Evolutionary conservation across 2,888 invertebrate genomes (phyloP).

Genomic region (Graphium colonna): DNA sequence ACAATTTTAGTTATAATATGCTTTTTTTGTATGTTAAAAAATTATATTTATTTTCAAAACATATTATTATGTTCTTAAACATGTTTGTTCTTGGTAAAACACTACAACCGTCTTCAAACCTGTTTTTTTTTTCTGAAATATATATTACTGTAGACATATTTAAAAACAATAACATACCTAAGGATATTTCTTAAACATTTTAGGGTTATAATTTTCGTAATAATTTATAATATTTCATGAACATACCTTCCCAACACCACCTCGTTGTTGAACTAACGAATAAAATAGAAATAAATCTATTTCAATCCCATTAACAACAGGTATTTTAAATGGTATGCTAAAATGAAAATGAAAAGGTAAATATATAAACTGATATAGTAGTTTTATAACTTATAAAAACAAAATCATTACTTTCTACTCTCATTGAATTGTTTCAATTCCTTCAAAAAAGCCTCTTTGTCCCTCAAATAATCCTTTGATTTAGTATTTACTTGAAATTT

Average conservation of each 20-base stretch:
- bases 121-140: too few relatives aligned
- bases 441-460: constrained; percentile 89
- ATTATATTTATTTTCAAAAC: too few relatives aligned
- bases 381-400: constrained; percentile 8
- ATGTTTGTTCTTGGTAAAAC: too few relatives aligned
- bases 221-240: too few relatives aligned
- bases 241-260: constrained; percentile 96
- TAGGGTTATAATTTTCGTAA: too few relatives aligned
- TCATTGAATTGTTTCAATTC: constrained; percentile 95
- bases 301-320: constrained; percentile 92
- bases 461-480: constrained; percentile 86
- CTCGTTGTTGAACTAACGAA: constrained; percentile 93
- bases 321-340: constrained; percentile 81
- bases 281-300: constrained; percentile 96
- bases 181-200: too few relatives aligned
- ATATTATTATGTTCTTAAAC: too few relatives aligned
- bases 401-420: constrained; percentile 89
- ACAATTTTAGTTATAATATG: too few relatives aligned
- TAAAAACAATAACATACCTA: too few relatives aligned
- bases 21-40: too few relatives aligned
- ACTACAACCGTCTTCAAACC: too few relatives aligned
- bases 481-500: constrained; percentile 74
- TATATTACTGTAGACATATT: too few relatives aligned
- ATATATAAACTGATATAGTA: constrained; percentile 30
- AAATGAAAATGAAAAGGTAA: constrained; percentile 61